Conservation (phyloP, 2,888 invertebrate genomes). For the Sarcophaga carnaria region DNA sequence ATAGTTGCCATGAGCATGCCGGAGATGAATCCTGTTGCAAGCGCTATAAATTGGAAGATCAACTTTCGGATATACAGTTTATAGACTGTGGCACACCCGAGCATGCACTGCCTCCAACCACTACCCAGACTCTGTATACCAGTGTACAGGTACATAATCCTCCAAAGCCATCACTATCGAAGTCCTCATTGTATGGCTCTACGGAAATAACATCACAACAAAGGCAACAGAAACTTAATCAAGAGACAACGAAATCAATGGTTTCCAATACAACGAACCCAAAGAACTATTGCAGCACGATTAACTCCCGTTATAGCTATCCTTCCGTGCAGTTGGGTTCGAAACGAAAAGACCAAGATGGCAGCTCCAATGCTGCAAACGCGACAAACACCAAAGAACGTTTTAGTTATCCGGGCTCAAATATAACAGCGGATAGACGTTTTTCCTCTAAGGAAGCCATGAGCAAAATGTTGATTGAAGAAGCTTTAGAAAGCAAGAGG, state of each 20-base stretch:
- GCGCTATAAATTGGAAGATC: conserved; percentile 89
- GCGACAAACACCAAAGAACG: conserved; percentile 77
- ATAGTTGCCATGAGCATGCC: conserved; percentile 74
- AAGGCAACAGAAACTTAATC: conserved; percentile 57
- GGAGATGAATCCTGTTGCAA: conserved; percentile 84
- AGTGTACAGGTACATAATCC: conserved; percentile 81
- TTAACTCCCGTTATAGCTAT: conserved; percentile 79
- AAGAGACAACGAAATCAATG: conserved; percentile 49
- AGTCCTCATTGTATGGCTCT: conserved; percentile 69
- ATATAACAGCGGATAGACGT: conserved; percentile 67
- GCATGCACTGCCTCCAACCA: conserved; percentile 80
- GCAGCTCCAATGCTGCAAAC: conserved; percentile 48
- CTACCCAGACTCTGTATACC: conserved; percentile 78
- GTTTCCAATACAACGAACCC: conserved; percentile 61
- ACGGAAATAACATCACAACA: conserved; percentile 52
- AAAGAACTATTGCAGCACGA: conserved; percentile 21
- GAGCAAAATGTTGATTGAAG: conserved; percentile 63
- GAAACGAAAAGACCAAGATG: conserved; percentile 79
- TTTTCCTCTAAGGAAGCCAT: conserved; percentile 60
- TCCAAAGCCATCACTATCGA: conserved; percentile 76
- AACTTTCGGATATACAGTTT: conserved; percentile 89
- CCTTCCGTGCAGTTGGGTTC: conserved; percentile 80
- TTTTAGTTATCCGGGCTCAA: conserved; percentile 81
- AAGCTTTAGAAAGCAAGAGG: conserved; percentile 47
- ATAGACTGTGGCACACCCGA: conserved; percentile 91